phyloP scores from a whole-genome alignment of 2,113 vertebrate genomes.

The Pedetes capensis region DNA sequence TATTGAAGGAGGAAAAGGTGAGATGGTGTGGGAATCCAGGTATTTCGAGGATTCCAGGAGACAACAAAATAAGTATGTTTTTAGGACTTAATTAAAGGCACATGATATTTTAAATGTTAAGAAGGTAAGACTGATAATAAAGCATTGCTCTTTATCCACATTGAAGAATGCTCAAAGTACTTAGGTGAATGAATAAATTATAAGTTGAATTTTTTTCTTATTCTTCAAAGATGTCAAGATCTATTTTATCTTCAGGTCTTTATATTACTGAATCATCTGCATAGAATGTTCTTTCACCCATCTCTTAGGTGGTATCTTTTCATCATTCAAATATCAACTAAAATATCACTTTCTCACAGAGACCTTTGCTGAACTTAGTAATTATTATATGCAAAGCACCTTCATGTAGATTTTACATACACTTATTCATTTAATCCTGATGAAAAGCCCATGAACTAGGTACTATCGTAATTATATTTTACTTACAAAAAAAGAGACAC shows the following conservation, averaged over 20 bases:
- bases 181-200: neutral
- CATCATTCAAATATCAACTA: neutral
- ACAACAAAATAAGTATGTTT: neutral
- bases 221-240: neutral
- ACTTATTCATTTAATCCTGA: neutral
- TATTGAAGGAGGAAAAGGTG: neutral
- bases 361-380: neutral
- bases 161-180: neutral
- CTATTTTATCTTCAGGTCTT: neutral
- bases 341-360: neutral
- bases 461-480: neutral
- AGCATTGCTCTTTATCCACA: neutral
- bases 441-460: neutral
- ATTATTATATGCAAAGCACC: neutral
- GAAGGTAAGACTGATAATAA: neutral
- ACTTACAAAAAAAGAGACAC: neutral
- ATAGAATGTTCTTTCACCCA: neutral
- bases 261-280: neutral
- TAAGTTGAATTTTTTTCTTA: neutral
- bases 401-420: neutral
- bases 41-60: neutral
- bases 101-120: neutral
- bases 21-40: neutral
- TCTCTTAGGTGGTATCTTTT: neutral
- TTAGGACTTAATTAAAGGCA: neutral